These are phyloP conservation scores for Dimorphilus gyrociliatus DNA, from an alignment of 2,888 invertebrate genomes.

Conservation along the genomic window DNA sequence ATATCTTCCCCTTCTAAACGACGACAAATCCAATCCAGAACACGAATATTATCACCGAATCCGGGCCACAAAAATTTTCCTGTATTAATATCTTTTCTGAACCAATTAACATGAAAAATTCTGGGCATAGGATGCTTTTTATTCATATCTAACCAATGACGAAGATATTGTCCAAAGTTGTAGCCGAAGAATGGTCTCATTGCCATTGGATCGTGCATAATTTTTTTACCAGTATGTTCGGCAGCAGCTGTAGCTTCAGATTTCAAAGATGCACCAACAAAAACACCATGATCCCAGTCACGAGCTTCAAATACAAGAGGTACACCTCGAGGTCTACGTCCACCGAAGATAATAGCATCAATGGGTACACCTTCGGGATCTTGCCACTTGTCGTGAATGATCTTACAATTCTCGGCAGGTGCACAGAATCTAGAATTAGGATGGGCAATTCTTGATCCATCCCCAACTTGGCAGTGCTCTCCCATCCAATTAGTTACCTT, in stretches of 20 bases:
- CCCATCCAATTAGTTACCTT: slow-evolving; percentile 11
- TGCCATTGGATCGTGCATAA: slow-evolving; percentile 28
- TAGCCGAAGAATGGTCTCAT: slow-evolving; percentile 29
- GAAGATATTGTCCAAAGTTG: slow-evolving; percentile 21
- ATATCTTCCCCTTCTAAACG: slow-evolving; percentile 43
- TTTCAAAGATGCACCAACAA: slow-evolving; percentile 18
- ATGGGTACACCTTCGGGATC: slow-evolving; percentile 18
- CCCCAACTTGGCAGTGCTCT: slow-evolving; percentile 10
- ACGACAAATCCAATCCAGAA: slow-evolving; percentile 17
- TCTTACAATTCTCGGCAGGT: slow-evolving; percentile 17
- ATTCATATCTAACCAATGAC: slow-evolving; percentile 21
- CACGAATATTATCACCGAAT: slow-evolving; percentile 20
- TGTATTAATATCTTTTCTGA: slow-evolving; percentile 12
- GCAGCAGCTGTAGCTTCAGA: slow-evolving; percentile 27
- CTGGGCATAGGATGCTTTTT: slow-evolving; percentile 13
- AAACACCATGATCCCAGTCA: slow-evolving; percentile 28
- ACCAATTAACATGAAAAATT: slow-evolving; percentile 23
- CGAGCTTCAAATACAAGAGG: slow-evolving; percentile 26
- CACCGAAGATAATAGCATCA: slow-evolving; percentile 18
- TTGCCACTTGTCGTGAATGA: slow-evolving; percentile 17
- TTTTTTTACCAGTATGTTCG: slow-evolving; percentile 16
- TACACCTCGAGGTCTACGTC: slow-evolving; percentile 17
- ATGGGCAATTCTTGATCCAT: slow-evolving; percentile 14
- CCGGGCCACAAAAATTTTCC: slow-evolving; percentile 19
- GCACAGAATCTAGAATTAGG: slow-evolving; percentile 18